Base-by-base conservation (phyloP, 2,113 vertebrate species). In the Microtus ochrogaster region DNA sequence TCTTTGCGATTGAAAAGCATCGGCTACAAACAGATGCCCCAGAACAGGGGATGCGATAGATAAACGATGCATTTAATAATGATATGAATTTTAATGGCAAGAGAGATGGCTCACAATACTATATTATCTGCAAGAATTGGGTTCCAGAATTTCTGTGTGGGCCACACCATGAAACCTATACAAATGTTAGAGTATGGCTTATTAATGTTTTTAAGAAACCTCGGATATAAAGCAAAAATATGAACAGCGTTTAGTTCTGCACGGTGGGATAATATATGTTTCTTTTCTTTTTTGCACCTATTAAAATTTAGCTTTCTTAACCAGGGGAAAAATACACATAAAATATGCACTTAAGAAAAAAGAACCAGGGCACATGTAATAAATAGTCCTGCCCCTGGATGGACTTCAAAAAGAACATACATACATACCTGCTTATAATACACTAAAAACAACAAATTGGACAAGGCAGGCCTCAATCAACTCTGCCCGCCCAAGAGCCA, bases 261-360 rank as follows among this genome's bases (percentile, higher is more conserved):
- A 13, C 41, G 13, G 58, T 79, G 7, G 61, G 73, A 89, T 81
- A 84, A 28, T 24, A 4, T 44, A 41, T 82, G 26, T 70, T 91
- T 93, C 28, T 47, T 86, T 94, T 90, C 24, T 55, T 76, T 61
- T 85, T 44, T 22, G 19, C 1, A 36, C 13, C 24, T 70, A 89
- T 92, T n/a, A 83, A 89, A 95, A 86, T 65, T 68, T 91, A 85
- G 81, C 36, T 89, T 93, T 87, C 77, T 95, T 89, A 94, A 85
- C 55, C 33, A 91, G 58, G 55, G 63, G n/a, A 55, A 91, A 90
- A 72, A 49, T 44, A 68, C 8, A 39, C 22, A 52, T 28, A 33
- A 47, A 17, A 63, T 70, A 47, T 11, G 26, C 63, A 81, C 17
- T 14, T 93, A 22, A 90, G 47, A 39, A 83, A 73, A 63, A 41